Evolutionary conservation across 2,113 vertebrate species (phyloP).

Genomic region (Phylloscopus trochilus): DNA sequence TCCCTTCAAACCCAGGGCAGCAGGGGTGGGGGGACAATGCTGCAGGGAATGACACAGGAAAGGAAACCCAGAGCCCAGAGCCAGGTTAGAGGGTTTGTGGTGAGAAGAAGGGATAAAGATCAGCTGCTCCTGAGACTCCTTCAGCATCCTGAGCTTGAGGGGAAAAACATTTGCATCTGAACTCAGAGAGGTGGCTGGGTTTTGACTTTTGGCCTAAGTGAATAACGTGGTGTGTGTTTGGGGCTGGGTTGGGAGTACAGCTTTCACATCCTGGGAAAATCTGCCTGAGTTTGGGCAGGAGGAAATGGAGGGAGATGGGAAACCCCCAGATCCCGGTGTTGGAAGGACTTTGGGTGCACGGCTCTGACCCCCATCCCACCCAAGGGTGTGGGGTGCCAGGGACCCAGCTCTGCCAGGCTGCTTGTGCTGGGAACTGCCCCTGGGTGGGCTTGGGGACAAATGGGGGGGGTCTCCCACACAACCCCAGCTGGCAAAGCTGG

Average conservation of each 20-base stretch:
- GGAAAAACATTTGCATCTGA: background rate
- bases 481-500: background rate
- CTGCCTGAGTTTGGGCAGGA: background rate
- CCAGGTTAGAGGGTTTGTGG: background rate
- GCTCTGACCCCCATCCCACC: background rate
- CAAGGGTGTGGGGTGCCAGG: background rate
- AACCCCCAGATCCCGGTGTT: rapidly evolving
- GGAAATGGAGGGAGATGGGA: background rate
- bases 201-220: background rate
- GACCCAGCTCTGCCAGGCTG: rapidly evolving
- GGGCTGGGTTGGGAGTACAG: background rate
- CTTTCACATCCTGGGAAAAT: background rate
- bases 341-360: background rate
- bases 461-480: rapidly evolving
- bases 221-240: background rate
- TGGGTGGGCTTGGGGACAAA: background rate
- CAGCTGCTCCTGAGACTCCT: background rate
- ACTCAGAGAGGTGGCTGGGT: background rate
- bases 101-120: background rate
- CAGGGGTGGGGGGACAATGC: rapidly evolving
- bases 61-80: background rate
- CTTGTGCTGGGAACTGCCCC: background rate
- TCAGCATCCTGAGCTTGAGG: background rate
- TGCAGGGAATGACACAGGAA: background rate
- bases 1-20: background rate